Conservation (phyloP, 2,113 vertebrate species). For the Albula glossodonta region DNA sequence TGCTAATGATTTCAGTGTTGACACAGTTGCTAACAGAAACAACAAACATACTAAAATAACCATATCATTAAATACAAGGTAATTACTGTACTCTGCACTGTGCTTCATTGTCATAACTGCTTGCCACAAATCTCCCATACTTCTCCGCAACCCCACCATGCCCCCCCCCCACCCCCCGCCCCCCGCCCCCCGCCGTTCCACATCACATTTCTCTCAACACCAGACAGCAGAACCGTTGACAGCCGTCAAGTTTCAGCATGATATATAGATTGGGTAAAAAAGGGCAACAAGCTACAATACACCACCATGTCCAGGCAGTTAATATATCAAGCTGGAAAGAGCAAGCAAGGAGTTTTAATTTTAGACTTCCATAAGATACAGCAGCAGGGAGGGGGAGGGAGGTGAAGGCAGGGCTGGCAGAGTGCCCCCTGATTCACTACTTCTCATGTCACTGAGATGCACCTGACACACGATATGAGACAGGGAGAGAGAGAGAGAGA, state of each 20-base stretch:
- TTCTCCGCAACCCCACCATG: background rate
- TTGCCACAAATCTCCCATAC: background rate
- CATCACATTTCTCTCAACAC: constrained; percentile 27
- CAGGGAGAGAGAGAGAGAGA: background rate
- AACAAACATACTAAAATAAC: constrained; percentile 19
- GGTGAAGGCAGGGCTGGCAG: background rate
- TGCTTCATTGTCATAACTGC: background rate
- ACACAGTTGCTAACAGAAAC: constrained; percentile 44
- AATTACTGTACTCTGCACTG: background rate
- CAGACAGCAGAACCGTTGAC: constrained; percentile 11
- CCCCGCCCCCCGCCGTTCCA: background rate
- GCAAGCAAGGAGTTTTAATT: background rate
- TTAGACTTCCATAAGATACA: background rate
- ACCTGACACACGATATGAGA: background rate
- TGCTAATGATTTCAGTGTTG: constrained; percentile 35
- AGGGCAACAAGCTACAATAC: constrained; percentile 10
- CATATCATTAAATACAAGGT: background rate
- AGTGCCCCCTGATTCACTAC: background rate
- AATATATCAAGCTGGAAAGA: background rate
- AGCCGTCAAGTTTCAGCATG: constrained; percentile 25
- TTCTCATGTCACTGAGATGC: background rate
- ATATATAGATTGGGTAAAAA: background rate
- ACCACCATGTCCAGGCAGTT: background rate
- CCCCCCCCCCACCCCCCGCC: background rate
- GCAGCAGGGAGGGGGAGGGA: background rate